phyloP scores from a whole-genome alignment of 2,113 vertebrate genomes.

The Garra rufa region DNA sequence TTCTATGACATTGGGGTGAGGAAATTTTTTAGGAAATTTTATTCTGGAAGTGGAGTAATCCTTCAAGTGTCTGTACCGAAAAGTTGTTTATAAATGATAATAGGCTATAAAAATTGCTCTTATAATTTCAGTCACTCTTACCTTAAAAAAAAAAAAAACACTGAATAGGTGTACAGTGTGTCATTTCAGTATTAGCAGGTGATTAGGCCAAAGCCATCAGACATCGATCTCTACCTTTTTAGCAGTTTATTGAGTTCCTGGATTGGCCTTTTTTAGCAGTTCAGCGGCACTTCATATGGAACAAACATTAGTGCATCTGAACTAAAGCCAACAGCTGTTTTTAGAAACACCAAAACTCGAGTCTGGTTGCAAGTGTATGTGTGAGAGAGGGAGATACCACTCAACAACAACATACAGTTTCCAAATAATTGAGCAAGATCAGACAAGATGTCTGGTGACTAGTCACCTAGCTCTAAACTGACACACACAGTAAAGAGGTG shows the following conservation, averaged over 20 bases:
- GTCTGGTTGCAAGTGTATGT: slow-evolving; percentile 32
- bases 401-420: neutral
- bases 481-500: neutral
- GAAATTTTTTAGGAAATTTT: no score
- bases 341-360: slow-evolving; percentile 43
- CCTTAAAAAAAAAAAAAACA: neutral
- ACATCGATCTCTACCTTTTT: neutral
- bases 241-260: neutral
- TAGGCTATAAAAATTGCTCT: no score
- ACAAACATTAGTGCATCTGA: slow-evolving; percentile 27
- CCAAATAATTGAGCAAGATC: slow-evolving; percentile 3
- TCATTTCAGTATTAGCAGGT: neutral
- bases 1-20: no score
- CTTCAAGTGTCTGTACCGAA: no score
- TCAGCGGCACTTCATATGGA: neutral
- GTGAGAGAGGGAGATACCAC: neutral
- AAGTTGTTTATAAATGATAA: no score
- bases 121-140: neutral
- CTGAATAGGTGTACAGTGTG: no score
- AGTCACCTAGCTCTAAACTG: neutral
- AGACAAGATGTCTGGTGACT: neutral
- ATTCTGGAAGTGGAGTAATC: no score
- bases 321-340: slow-evolving; percentile 26
- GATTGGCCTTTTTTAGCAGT: neutral
- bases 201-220: neutral